Conservation (phyloP, 2,797 vertebrate genomes). For the Brotula barbata region DNA sequence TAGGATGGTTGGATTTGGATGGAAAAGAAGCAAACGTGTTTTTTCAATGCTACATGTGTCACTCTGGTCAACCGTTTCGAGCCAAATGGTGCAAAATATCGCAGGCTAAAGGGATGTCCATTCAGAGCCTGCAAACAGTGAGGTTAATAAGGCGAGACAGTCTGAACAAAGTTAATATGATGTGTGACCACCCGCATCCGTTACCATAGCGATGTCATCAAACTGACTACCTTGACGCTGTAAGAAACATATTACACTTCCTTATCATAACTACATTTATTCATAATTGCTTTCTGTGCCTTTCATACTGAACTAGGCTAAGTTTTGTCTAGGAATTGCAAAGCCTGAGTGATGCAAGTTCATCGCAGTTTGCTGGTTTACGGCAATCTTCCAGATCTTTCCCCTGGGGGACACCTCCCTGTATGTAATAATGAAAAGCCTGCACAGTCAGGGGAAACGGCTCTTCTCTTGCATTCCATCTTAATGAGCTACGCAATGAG, state of each 20-base stretch:
- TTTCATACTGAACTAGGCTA: constrained; percentile 5
- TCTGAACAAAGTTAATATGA: no score
- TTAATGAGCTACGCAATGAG: constrained; percentile 63
- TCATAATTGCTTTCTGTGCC: constrained; percentile 12
- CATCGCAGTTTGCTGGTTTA: constrained; percentile 54
- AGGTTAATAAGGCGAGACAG: neutral
- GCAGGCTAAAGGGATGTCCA: constrained; percentile 5
- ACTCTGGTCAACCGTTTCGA: no score
- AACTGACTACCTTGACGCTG: no score
- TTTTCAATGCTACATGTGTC: neutral
- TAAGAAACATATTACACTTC: no score
- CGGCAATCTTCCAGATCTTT: constrained; percentile 58
- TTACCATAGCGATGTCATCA: no score
- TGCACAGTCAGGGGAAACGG: constrained; percentile 65
- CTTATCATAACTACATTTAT: constrained; percentile 7
- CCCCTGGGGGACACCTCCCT: constrained; percentile 51
- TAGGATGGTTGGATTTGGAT: neutral
- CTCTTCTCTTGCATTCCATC: constrained; percentile 30
- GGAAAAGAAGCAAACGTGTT: constrained; percentile 8
- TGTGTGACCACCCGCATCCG: no score
- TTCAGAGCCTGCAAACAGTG: constrained; percentile 16
- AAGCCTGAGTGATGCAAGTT: constrained; percentile 28
- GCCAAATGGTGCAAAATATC: constrained; percentile 7
- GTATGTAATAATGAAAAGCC: constrained; percentile 66
- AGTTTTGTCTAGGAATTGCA: constrained; percentile 1